Percentiles rank a stretch among this genome's conserved stretches.
phyloP scores from a whole-genome alignment of 1,140 invertebrate genomes.

The Leucophenga varia region DNA sequence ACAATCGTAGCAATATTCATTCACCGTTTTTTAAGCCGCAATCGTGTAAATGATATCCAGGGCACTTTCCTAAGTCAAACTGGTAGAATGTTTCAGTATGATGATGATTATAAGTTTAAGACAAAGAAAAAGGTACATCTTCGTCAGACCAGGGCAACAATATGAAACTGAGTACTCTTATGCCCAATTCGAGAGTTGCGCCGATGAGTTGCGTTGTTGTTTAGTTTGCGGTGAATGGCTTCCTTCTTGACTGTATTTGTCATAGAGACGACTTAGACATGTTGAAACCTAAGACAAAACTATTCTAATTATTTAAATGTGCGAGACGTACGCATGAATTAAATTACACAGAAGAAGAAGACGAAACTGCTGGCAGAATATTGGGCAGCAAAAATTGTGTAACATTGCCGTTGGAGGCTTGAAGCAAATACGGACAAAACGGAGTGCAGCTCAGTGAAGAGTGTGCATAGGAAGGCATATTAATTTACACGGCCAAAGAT shows the following conservation, averaged over 20 bases:
- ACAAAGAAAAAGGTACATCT: too few species aligned
- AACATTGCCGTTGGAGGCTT: background rate
- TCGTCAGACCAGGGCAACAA: too few species aligned
- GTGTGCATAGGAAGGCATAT: conserved; percentile 6
- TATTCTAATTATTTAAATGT: conserved; percentile 50
- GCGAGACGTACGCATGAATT: conserved; percentile 44
- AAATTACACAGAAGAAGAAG: conserved; percentile 35
- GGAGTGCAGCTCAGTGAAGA: conserved; percentile 15
- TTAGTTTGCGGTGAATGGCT: conserved; percentile 41
- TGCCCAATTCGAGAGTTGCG: too few species aligned
- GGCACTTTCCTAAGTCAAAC: too few species aligned
- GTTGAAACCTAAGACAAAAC: conserved; percentile 40
- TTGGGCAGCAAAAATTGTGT: conserved; percentile 33
- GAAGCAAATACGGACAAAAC: conserved; percentile 5
- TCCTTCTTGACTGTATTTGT: conserved; percentile 21
- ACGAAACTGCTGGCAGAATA: conserved; percentile 30
- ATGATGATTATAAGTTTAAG: too few species aligned
- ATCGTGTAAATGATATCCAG: too few species aligned
- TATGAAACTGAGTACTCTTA: too few species aligned
- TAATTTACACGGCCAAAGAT: too few species aligned
- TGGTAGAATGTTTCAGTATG: too few species aligned
- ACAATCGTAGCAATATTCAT: too few species aligned
- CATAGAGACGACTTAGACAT: conserved; percentile 20
- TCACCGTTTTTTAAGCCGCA: too few species aligned
- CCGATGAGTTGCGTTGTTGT: too few species aligned